These are phyloP conservation scores for Oligia strigilis DNA, from an alignment of 2,888 invertebrate species.

Conservation along the genomic window DNA sequence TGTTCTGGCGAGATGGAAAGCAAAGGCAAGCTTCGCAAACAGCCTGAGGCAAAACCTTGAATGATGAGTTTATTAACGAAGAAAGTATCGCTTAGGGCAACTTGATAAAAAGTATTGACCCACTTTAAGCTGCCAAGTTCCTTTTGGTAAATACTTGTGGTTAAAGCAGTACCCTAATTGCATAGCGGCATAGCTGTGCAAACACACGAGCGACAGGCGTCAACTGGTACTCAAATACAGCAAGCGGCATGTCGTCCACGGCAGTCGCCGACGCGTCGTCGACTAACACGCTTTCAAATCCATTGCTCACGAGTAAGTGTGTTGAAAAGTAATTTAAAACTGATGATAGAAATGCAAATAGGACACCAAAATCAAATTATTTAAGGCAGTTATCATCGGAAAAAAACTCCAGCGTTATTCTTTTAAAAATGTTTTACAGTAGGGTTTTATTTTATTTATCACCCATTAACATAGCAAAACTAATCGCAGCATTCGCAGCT, in stretches of 20 bases:
- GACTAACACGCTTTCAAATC: too few relatives aligned
- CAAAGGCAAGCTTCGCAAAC: constrained; percentile 35
- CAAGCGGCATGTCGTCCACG: too few relatives aligned
- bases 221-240: too few relatives aligned
- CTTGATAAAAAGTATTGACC: constrained; percentile 27
- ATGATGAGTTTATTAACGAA: constrained; percentile 41
- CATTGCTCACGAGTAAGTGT: not conserved
- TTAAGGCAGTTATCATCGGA: not conserved
- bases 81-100: constrained; percentile 55
- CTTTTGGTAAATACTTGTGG: constrained; percentile 1
- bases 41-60: constrained; percentile 45
- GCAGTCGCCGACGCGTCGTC: too few relatives aligned
- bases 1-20: constrained; percentile 68
- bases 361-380: not conserved
- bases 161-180: not conserved
- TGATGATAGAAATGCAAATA: not conserved
- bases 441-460: not conserved
- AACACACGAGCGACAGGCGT: too few relatives aligned
- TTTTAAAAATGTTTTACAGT: not conserved
- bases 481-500: not conserved
- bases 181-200: too few relatives aligned
- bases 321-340: constrained; percentile 4
- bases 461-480: not conserved
- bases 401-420: not conserved
- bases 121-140: not conserved